Percentiles rank a stretch among this genome's conserved stretches.
Evolutionary conservation across 2,797 vertebrate genomes (phyloP).

Genomic region (Petrocephalus sullivani): DNA sequence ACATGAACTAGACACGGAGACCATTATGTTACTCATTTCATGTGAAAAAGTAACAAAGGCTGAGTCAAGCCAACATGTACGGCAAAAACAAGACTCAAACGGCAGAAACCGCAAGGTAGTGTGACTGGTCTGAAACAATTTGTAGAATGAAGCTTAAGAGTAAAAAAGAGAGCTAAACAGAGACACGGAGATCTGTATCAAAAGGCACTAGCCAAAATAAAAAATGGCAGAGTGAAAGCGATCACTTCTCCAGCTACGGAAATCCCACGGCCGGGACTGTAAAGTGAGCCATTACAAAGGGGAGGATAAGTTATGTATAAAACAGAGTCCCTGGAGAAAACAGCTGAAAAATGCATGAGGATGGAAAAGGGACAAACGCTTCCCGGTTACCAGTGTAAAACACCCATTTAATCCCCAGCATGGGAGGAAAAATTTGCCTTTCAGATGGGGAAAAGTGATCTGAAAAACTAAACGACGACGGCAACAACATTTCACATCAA

Average conservation of each 20-base stretch:
- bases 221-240: constrained; percentile 28
- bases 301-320: constrained; percentile 39
- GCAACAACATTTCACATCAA: not conserved
- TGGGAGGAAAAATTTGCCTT: constrained; percentile 2
- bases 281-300: constrained; percentile 36
- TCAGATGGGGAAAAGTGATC: constrained; percentile 11
- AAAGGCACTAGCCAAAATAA: constrained; percentile 24
- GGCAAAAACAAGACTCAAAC: not conserved
- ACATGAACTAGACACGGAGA: not conserved
- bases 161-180: not conserved
- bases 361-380: constrained; percentile 14
- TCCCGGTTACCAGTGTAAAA: constrained; percentile 24
- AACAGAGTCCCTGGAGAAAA: constrained; percentile 47
- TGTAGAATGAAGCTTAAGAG: not conserved
- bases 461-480: not conserved
- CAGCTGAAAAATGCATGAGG: constrained; percentile 54
- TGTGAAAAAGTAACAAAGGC: not conserved
- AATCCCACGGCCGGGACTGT: constrained; percentile 36
- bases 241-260: constrained; percentile 36
- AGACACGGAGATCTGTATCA: constrained; percentile 1
- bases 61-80: not conserved
- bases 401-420: not conserved
- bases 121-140: not conserved
- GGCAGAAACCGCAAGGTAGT: not conserved
- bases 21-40: not conserved